Percentiles rank a stretch among this genome's conserved stretches.
Conservation (phyloP, 2,888 invertebrate genomes). For the Achlya flavicornis region DNA sequence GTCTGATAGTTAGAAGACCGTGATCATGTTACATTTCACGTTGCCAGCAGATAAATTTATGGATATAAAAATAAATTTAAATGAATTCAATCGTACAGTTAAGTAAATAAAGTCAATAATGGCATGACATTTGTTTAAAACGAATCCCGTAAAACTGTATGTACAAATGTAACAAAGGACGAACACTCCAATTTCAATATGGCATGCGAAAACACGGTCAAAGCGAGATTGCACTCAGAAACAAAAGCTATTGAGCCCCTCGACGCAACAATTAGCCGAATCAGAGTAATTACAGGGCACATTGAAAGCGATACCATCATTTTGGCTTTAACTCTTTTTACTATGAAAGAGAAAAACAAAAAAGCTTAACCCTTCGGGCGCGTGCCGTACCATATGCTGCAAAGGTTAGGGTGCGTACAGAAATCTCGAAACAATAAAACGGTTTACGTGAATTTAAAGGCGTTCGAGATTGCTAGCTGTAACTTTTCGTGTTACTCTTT, state of each 20-base stretch:
- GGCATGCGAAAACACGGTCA: constrained; percentile 74
- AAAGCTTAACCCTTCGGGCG: constrained; percentile 67
- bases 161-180: constrained; percentile 43
- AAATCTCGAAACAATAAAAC: constrained; percentile 44
- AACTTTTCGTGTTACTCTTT: constrained; percentile 30
- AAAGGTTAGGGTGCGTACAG: constrained; percentile 44
- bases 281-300: constrained; percentile 74
- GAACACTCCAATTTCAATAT: constrained; percentile 70
- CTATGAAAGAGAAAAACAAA: constrained; percentile 66
- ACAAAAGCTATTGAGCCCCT: constrained; percentile 66
- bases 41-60: background rate
- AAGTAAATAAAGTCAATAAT: constrained; percentile 39
- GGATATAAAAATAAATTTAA: background rate
- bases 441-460: constrained; percentile 38
- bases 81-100: constrained; percentile 28
- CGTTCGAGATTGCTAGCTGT: constrained; percentile 31
- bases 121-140: constrained; percentile 26
- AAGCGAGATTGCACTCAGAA: constrained; percentile 68
- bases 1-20: background rate
- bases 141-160: constrained; percentile 41
- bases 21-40: background rate
- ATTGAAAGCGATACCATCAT: constrained; percentile 79
- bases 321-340: constrained; percentile 62
- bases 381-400: constrained; percentile 71
- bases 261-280: constrained; percentile 75